Base-by-base conservation (phyloP, 1,140 invertebrate genomes). In the Neodiprion pinetum region DNA sequence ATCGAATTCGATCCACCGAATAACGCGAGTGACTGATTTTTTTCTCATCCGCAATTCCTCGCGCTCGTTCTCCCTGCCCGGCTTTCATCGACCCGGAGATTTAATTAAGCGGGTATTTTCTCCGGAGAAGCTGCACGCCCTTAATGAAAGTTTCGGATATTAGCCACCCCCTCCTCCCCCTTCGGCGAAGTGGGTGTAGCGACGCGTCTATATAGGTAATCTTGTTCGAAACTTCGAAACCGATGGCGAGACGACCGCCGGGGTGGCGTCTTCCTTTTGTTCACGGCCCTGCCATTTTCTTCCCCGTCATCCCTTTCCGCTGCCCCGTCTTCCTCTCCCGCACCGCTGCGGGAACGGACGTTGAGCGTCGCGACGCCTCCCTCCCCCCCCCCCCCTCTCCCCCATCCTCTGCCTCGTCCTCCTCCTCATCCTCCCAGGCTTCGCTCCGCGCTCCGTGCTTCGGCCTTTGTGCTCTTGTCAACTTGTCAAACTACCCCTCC, bases 391-490 rank as follows among this genome's bases (percentile, higher is more conserved):
- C 71, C 69, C 70, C 74, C 53, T 76, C 78, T 78, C 74, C 40
- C 0, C 9, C 72, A 71, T 72, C 71, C 69, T 71, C 73, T 69
- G 23, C 72, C 23, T 47, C 53, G 28, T 72, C 68, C 73, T 74
- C 71, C 67, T 71, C 21, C 53, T n/a, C 4, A 23, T 61, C 72
- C n/a, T 23, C 49, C 74, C n/a, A 10, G 68, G 28, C 49, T 48
- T 3, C 48, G 28, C 70, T 50, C 61, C 61, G 23, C 50, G 9
- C 48, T 78, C 71, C 76, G 78, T 68, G 48, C 78, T 73, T 76
- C 79, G 80, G 79, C 84, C 85, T 88, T 88, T 88, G 85, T 88
- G 83, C 86, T 88, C 87, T 84, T 86, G 86, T 88, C 86, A 88
- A 88, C 80, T 86, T 88, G 87, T 88, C 87, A 88, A 88, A 87